Evolutionary conservation across 2,888 invertebrate genomes (phyloP).

Genomic region (Troilus luridus): DNA sequence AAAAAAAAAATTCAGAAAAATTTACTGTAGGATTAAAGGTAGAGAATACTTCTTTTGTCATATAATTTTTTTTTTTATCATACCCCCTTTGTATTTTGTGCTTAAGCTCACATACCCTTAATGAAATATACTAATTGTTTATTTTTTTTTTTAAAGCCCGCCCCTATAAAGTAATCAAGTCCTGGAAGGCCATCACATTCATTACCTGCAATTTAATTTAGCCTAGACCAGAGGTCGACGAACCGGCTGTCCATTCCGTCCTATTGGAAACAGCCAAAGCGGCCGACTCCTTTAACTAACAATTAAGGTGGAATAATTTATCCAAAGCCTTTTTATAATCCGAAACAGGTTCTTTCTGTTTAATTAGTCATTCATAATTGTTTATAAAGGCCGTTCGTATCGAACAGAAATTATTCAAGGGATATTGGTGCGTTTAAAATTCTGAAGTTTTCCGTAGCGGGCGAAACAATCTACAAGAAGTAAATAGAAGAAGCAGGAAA

Average conservation of each 20-base stretch:
- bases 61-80: too few relatives aligned
- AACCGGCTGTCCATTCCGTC: neutral
- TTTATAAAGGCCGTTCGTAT: neutral
- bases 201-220: slow-evolving; percentile 35
- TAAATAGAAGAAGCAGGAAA: neutral
- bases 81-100: too few relatives aligned
- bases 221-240: neutral
- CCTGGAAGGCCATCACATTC: neutral
- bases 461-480: neutral
- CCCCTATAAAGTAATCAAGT: neutral
- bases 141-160: too few relatives aligned
- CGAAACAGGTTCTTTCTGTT: neutral
- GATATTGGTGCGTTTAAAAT: neutral
- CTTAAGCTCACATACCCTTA: too few relatives aligned
- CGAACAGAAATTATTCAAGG: neutral
- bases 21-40: too few relatives aligned
- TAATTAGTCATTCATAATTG: neutral
- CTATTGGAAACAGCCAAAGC: slow-evolving; percentile 1
- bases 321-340: neutral
- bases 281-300: neutral
- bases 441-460: neutral
- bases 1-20: too few relatives aligned
- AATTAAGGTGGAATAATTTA: neutral
- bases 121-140: too few relatives aligned
- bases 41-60: too few relatives aligned